Evolutionary conservation across 2,113 vertebrate species (phyloP).

Genomic region (Gobius niger): DNA sequence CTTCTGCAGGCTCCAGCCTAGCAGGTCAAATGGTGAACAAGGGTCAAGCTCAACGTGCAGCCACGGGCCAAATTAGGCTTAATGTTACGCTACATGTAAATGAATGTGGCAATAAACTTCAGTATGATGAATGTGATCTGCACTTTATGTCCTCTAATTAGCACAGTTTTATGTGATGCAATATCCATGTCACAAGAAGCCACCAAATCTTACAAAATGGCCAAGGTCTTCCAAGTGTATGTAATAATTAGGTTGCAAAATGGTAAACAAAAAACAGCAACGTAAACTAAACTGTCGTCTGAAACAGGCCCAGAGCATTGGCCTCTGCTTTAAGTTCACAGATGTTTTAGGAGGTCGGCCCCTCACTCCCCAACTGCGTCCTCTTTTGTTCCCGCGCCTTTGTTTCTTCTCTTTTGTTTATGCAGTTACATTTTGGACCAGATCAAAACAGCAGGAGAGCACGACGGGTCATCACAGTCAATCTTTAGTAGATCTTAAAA

Average conservation of each 20-base stretch:
- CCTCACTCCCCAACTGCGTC: background rate
- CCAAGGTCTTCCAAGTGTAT: background rate
- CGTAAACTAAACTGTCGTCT: background rate
- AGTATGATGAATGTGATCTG: background rate
- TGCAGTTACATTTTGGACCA: background rate
- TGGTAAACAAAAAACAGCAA: background rate
- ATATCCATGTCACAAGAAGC: background rate
- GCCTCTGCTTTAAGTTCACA: conserved; percentile 2
- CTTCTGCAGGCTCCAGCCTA: background rate
- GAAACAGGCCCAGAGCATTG: background rate
- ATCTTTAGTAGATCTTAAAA: conserved; percentile 6
- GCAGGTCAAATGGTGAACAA: conserved; percentile 4
- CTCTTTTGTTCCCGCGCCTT: conserved; percentile 5
- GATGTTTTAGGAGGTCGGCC: conserved; percentile 6
- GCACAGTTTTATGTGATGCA: background rate
- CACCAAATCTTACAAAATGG: background rate
- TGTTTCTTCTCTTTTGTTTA: conserved; percentile 5
- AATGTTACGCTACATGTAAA: background rate
- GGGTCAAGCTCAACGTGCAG: background rate
- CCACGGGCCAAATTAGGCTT: conserved; percentile 1
- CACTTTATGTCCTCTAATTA: background rate
- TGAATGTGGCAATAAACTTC: background rate
- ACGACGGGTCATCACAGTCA: background rate
- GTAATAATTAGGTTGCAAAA: background rate
- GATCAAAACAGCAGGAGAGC: background rate